Conservation (phyloP, 2,888 invertebrate genomes). For the Catocala nupta region DNA sequence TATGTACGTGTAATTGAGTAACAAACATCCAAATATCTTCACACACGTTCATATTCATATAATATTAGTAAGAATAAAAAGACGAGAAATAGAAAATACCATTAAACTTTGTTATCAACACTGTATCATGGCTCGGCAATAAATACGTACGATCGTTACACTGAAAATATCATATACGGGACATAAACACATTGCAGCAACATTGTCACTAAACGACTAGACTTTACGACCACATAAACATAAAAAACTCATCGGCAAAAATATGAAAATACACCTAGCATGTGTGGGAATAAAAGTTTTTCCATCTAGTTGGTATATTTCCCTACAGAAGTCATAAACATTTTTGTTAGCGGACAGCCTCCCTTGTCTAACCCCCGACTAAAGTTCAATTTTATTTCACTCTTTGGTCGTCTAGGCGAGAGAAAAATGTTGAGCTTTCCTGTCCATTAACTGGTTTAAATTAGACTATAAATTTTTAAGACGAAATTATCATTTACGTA, state of each 20-base stretch:
- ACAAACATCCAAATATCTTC: too few species aligned
- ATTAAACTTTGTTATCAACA: conserved; percentile 55
- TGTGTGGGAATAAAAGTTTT: conserved; percentile 82
- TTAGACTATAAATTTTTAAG: conserved; percentile 71
- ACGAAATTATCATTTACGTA: conserved; percentile 33
- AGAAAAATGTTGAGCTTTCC: conserved; percentile 72
- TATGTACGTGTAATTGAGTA: too few species aligned
- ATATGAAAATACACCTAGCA: conserved; percentile 82
- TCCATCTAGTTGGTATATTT: conserved; percentile 82
- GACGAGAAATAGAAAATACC: conserved; percentile 45
- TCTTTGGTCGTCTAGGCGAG: conserved; percentile 51
- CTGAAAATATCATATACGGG: conserved; percentile 75
- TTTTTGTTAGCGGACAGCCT: conserved; percentile 70
- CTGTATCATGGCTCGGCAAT: conserved; percentile 62
- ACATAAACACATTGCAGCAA: conserved; percentile 75
- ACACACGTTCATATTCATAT: too few species aligned
- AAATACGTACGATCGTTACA: conserved; percentile 69
- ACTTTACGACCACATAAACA: conserved; percentile 83
- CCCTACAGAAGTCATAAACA: conserved; percentile 86
- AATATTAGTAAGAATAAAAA: conserved; percentile 11
- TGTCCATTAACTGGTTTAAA: conserved; percentile 73
- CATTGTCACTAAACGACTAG: conserved; percentile 80
- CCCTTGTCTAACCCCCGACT: conserved; percentile 45
- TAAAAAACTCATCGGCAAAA: conserved; percentile 84
- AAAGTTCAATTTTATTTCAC: conserved; percentile 77